phyloP scores from a whole-genome alignment of 2,888 invertebrate genomes.

The Drosophila tripunctata region DNA sequence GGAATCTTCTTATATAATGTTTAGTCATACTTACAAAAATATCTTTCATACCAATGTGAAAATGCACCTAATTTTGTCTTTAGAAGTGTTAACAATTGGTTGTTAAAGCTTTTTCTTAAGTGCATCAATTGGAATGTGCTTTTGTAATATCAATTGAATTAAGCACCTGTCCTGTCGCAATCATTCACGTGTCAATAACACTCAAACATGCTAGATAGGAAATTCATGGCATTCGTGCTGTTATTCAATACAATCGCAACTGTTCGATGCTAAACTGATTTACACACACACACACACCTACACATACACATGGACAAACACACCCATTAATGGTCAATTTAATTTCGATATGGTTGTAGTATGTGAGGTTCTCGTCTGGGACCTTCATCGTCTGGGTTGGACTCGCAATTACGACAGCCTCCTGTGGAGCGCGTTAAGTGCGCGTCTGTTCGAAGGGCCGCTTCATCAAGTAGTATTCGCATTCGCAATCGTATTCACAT shows the following conservation, averaged over 20 bases:
- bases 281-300: constrained; percentile 18
- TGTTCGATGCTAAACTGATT: constrained; percentile 11
- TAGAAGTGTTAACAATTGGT: too few relatives aligned
- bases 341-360: constrained; percentile 76
- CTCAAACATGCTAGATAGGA: constrained; percentile 49
- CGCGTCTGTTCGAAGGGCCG: constrained; percentile 34
- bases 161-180: constrained; percentile 3
- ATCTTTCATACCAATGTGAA: too few relatives aligned
- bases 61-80: too few relatives aligned
- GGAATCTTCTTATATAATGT: too few relatives aligned
- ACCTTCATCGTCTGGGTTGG: constrained; percentile 46
- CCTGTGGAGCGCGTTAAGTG: constrained; percentile 71
- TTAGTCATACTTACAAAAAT: too few relatives aligned
- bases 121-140: background rate
- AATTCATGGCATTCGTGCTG: constrained; percentile 20
- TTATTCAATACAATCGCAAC: constrained; percentile 41
- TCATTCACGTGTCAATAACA: constrained; percentile 54
- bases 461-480: constrained; percentile 3
- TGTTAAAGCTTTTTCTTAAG: background rate
- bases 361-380: constrained; percentile 28
- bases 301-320: constrained; percentile 24
- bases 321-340: constrained; percentile 79
- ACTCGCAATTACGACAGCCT: constrained; percentile 74
- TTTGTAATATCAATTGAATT: background rate
- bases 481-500: background rate